phyloP scores from a whole-genome alignment of 2,888 invertebrate species.

The Idaea aversata region DNA sequence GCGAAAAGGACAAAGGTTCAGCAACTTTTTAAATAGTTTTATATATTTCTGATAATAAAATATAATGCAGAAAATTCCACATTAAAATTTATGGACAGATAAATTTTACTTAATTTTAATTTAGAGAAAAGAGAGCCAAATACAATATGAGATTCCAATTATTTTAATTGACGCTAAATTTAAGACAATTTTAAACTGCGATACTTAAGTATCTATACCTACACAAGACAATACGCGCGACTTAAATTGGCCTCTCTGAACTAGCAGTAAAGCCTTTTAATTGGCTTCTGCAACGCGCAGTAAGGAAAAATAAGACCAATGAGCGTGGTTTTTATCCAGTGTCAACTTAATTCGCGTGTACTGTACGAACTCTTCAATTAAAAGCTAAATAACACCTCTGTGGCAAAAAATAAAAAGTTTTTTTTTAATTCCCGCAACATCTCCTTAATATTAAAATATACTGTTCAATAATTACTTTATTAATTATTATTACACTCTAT shows the following conservation, averaged over 20 bases:
- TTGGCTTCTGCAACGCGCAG: no score
- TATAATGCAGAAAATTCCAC: not conserved
- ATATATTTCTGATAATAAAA: not conserved
- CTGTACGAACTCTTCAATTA: no score
- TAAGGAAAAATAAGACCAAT: no score
- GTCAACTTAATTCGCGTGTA: no score
- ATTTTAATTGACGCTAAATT: not conserved
- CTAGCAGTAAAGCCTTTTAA: no score
- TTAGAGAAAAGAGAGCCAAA: conserved; percentile 8
- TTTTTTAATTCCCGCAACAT: not conserved
- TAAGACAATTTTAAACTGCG: no score
- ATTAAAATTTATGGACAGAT: not conserved
- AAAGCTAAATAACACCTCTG: not conserved
- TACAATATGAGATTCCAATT: not conserved
- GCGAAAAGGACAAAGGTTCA: not conserved
- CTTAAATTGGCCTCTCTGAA: no score
- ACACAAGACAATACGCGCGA: no score
- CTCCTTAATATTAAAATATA: conserved; percentile 8
- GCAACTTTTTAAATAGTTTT: not conserved
- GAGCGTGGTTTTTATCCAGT: no score
- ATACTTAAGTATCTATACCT: no score
- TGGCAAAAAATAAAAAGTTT: not conserved
- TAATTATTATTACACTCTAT: conserved; percentile 20
- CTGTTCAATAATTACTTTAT: no score
- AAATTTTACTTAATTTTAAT: conserved; percentile 23